These are phyloP conservation scores for Psylliodes chrysocephalus DNA, from an alignment of 2,888 invertebrate species.

Conservation along the genomic window DNA sequence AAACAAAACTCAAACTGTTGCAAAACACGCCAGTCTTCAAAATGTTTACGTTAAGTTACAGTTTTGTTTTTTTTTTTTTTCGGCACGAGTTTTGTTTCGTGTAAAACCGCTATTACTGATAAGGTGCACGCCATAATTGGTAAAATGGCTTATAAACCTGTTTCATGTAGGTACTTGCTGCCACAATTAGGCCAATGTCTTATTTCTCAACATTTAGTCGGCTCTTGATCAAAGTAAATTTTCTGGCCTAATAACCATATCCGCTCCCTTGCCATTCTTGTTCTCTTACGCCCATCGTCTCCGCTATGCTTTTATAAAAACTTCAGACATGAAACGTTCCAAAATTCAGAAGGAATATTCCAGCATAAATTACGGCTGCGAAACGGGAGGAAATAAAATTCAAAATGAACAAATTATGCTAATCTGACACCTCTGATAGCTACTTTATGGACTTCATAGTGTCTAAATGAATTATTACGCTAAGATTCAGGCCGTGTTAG, in stretches of 20 bases:
- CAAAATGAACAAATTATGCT: conserved; percentile 30
- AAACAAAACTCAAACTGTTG: too few species aligned
- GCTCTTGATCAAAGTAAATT: too few species aligned
- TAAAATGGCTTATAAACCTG: too few species aligned
- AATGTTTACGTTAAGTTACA: too few species aligned
- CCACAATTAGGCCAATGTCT: too few species aligned
- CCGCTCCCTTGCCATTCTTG: background rate
- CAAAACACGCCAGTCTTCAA: too few species aligned
- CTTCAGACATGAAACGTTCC: conserved; percentile 19
- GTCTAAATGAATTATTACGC: conserved; percentile 26
- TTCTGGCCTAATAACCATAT: conserved; percentile 11
- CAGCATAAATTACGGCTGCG: conserved; percentile 11
- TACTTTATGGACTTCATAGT: conserved; percentile 30
- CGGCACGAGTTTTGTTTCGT: too few species aligned
- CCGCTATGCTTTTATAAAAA: conserved; percentile 14
- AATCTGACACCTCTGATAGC: conserved; percentile 31
- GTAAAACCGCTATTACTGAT: too few species aligned
- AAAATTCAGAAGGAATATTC: conserved; percentile 17
- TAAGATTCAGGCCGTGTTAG: conserved; percentile 22
- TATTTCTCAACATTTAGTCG: too few species aligned
- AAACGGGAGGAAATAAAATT: conserved; percentile 24
- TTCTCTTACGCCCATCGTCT: background rate
- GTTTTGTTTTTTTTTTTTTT: too few species aligned
- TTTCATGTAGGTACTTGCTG: too few species aligned
- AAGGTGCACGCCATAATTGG: too few species aligned